Evolutionary conservation across 2,113 vertebrate species (phyloP).

Genomic region (Sporophila hypoxantha): DNA sequence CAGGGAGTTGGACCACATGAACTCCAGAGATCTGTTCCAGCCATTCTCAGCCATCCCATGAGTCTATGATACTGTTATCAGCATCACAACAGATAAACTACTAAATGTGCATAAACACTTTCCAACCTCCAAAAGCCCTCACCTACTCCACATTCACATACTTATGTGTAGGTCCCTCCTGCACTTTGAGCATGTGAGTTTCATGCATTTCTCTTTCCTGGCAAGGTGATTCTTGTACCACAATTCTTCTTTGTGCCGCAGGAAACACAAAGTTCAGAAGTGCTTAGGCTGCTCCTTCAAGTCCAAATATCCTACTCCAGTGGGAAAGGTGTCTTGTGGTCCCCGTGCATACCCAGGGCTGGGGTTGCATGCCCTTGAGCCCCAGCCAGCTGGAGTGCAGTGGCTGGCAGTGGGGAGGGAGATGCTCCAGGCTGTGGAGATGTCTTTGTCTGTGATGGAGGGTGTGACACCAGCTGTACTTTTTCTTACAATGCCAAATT

Average conservation of each 20-base stretch:
- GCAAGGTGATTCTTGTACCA: background rate
- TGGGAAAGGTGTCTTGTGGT: accelerated
- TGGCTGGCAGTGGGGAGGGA: background rate
- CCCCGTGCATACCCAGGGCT: background rate
- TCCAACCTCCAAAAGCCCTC: background rate
- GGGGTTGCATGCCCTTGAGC: background rate
- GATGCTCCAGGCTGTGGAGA: background rate
- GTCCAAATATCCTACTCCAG: too few relatives aligned
- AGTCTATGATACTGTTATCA: background rate
- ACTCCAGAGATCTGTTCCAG: background rate
- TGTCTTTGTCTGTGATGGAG: background rate
- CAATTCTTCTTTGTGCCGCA: background rate
- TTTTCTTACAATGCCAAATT: background rate
- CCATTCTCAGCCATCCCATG: background rate
- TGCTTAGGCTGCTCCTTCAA: background rate
- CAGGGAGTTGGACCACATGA: background rate
- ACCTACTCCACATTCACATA: background rate
- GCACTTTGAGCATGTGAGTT: background rate
- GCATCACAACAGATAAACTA: background rate
- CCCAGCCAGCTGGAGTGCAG: background rate
- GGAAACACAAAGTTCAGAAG: background rate
- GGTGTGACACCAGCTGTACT: background rate
- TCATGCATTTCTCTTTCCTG: background rate
- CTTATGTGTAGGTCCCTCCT: background rate
- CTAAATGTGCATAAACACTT: background rate